A percentile compares a stretch with the other conserved stretches of the same genome.
Conservation (phyloP, 2,113 vertebrate species). For the Noturus placidus region DNA sequence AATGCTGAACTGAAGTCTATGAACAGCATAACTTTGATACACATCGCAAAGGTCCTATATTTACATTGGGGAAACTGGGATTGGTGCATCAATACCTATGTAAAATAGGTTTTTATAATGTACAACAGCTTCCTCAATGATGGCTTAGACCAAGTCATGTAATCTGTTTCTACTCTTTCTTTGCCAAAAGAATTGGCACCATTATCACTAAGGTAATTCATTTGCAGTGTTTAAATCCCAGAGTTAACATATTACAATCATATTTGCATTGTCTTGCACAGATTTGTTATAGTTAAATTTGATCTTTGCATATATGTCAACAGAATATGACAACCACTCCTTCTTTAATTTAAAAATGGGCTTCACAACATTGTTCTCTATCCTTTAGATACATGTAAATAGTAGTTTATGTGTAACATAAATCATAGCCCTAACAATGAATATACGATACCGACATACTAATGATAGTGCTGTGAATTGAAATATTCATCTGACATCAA, state of each 20-base stretch:
- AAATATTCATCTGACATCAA: not conserved
- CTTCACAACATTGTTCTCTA: not conserved
- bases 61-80: not conserved
- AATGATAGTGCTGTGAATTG: not conserved
- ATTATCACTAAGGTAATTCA: not conserved
- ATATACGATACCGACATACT: not conserved
- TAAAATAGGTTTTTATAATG: not conserved
- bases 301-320: conserved; percentile 3
- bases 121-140: not conserved
- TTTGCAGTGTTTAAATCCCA: not conserved
- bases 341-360: not conserved
- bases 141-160: not conserved
- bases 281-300: conserved; percentile 8
- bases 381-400: not conserved
- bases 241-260: not conserved
- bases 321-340: not conserved
- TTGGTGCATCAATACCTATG: not conserved
- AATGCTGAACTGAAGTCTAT: too few species aligned
- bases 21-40: not conserved
- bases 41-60: not conserved
- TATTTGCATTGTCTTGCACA: conserved; percentile 5
- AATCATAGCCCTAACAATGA: too few species aligned
- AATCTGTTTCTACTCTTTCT: not conserved
- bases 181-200: not conserved
- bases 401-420: not conserved